A percentile compares a stretch with the other conserved stretches of the same genome.
Evolutionary conservation across 2,888 invertebrate genomes (phyloP).

Genomic region (Zonitis immaculata): DNA sequence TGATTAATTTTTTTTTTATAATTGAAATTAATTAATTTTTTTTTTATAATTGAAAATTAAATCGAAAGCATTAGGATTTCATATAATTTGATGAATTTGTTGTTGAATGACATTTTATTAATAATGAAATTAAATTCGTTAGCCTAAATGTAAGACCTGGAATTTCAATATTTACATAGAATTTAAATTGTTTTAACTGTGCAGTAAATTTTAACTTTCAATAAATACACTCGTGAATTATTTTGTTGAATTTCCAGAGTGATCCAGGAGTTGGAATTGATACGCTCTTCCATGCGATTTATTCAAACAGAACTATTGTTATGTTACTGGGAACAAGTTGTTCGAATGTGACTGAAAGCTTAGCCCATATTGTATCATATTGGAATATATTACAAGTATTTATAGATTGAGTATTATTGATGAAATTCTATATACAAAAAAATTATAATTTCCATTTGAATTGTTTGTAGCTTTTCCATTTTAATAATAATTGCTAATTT

Average conservation of each 20-base stretch:
- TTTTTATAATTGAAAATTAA: neutral
- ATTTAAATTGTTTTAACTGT: too few relatives aligned
- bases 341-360: slow-evolving; percentile 85
- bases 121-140: neutral
- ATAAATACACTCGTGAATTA: too few relatives aligned
- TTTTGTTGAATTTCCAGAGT: slow-evolving; percentile 60
- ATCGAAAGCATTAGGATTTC: neutral
- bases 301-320: slow-evolving; percentile 67
- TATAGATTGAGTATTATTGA: too few relatives aligned
- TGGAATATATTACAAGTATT: slow-evolving; percentile 92
- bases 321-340: slow-evolving; percentile 86
- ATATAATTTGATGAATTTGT: neutral
- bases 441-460: too few relatives aligned
- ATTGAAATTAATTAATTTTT: neutral
- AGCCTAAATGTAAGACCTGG: too few relatives aligned
- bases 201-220: too few relatives aligned
- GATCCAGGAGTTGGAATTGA: slow-evolving; percentile 89
- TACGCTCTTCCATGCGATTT: slow-evolving; percentile 86
- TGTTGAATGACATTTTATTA: neutral
- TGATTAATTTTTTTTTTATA: neutral
- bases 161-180: too few relatives aligned
- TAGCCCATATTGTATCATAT: slow-evolving; percentile 86
- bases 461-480: too few relatives aligned
- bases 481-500: too few relatives aligned
- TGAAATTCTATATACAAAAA: too few relatives aligned